Evolutionary conservation across 2,797 vertebrate genomes (phyloP).

Genomic region (Notamacropus eugenii): DNA sequence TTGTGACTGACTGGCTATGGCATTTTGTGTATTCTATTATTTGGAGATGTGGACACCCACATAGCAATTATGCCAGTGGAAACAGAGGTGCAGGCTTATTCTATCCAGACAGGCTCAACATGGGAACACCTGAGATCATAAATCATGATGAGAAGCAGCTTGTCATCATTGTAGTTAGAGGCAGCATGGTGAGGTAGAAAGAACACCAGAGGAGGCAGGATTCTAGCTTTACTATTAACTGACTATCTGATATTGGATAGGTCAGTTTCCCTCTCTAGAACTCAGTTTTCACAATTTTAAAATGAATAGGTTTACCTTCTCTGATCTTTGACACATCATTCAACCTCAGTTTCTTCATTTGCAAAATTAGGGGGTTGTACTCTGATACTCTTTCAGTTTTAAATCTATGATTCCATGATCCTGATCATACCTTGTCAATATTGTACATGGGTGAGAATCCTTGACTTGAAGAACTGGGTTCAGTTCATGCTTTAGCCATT

Average conservation of each 20-base stretch:
- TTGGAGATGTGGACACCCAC: background rate
- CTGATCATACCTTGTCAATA: background rate
- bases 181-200: background rate
- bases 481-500: background rate
- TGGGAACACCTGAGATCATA: constrained; percentile 68
- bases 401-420: background rate
- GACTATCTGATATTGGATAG: background rate
- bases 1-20: background rate
- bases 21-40: background rate
- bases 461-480: background rate
- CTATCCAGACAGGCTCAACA: constrained; percentile 30
- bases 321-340: background rate
- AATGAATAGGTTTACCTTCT: background rate
- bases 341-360: background rate
- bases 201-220: background rate
- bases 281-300: background rate
- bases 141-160: constrained; percentile 77
- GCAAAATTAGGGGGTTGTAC: background rate
- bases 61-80: constrained; percentile 7
- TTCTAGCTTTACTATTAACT: too few species aligned
- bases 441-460: background rate
- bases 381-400: background rate
- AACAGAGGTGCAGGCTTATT: constrained; percentile 29
- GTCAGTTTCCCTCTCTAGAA: background rate
- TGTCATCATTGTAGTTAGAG: constrained; percentile 58